Conservation (phyloP, 2,113 vertebrate species). For the Cygnus buccinator region DNA sequence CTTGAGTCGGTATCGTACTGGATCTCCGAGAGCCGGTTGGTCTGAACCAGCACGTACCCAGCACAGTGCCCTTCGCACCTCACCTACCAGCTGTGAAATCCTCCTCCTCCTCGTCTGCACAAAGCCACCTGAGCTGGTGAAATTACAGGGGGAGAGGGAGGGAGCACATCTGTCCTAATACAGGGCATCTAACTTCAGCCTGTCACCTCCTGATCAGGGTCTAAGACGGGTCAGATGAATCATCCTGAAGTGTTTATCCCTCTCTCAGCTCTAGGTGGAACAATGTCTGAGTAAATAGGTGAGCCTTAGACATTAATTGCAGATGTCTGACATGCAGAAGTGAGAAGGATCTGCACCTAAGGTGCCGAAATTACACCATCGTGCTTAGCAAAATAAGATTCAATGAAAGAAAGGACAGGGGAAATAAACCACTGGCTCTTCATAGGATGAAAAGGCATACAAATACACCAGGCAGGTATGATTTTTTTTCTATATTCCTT, state of each 20-base stretch:
- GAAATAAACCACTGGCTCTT: neutral
- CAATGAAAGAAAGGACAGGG: neutral
- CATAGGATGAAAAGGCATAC: neutral
- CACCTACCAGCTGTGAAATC: neutral
- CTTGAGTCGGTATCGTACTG: neutral
- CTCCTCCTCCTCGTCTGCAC: neutral
- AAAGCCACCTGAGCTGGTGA: neutral
- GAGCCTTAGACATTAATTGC: neutral
- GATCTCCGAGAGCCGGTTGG: neutral
- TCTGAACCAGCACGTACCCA: neutral
- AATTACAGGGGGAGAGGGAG: neutral
- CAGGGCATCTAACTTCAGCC: neutral
- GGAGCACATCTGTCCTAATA: neutral
- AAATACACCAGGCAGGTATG: neutral
- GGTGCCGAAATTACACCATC: neutral
- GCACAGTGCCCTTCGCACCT: neutral
- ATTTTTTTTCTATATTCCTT: neutral
- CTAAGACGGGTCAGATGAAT: slow-evolving; percentile 28
- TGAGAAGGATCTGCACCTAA: neutral
- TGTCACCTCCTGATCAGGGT: neutral
- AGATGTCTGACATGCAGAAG: neutral
- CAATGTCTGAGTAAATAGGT: neutral
- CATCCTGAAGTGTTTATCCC: neutral
- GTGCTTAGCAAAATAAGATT: neutral
- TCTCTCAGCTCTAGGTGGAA: neutral